A percentile compares a stretch with the other conserved stretches of the same genome.
phyloP scores from a whole-genome alignment of 2,113 vertebrate genomes.

The Rhizomys pruinosus region DNA sequence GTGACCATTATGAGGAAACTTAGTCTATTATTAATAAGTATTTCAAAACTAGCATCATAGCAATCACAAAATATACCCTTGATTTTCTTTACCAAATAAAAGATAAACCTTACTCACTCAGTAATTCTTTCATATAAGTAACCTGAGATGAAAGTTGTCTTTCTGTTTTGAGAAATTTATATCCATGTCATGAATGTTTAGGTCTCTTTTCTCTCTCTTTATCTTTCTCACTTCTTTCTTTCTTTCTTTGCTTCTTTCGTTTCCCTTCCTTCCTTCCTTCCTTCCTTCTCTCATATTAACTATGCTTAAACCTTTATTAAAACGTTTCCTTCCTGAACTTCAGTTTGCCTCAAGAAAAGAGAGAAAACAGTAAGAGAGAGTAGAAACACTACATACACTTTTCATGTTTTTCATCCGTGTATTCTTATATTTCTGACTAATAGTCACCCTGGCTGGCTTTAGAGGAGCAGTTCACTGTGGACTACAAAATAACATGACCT shows the following conservation, averaged over 20 bases:
- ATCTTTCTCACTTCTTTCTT: not conserved
- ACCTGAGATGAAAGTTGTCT: no score
- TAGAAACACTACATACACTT: accelerated
- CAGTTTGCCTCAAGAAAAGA: not conserved
- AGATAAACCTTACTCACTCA: not conserved
- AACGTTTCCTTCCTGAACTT: not conserved
- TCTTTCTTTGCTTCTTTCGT: not conserved
- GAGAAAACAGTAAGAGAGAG: not conserved
- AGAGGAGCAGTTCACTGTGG: not conserved
- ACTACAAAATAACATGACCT: not conserved
- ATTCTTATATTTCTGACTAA: not conserved
- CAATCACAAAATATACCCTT: not conserved
- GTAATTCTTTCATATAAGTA: not conserved
- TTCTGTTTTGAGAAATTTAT: no score
- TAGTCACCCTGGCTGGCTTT: not conserved
- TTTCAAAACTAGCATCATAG: not conserved
- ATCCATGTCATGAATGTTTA: not conserved
- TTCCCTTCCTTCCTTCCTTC: not conserved
- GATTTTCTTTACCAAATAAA: slow-evolving; percentile 11
- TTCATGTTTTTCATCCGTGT: not conserved
- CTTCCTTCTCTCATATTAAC: not conserved
- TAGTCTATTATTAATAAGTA: not conserved
- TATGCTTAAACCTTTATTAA: not conserved
- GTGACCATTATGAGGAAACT: not conserved
- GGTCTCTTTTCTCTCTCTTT: not conserved